Evolutionary conservation across 2,888 invertebrate species (phyloP), one percentile per base, ranked within the genome.

Genomic region (Galerucella calmariensis): DNA sequence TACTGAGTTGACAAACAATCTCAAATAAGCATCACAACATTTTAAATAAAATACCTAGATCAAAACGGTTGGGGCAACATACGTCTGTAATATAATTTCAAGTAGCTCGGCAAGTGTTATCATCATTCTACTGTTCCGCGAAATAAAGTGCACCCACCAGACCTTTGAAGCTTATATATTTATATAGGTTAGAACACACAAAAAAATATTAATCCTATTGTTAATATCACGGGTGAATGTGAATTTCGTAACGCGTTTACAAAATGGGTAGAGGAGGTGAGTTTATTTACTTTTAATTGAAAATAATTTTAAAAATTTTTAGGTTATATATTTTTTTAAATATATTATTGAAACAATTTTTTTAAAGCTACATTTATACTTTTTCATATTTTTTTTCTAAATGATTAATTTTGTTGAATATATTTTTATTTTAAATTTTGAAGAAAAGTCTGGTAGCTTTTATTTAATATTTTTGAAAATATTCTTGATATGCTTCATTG

Each of bases 1-100:
- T 62, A 44, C 62, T 62, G 62, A n/a, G 41, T 62, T 62, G 62
- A 62, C 62, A 62, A 62, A 62, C 62, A 62, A 62, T 62, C 41
- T 62, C 62, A 62, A 41, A 62, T 62, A 35, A 62, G n/a, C 62
- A 62, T 62, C 62, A 35, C 24, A 24, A 59, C 27, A 59, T 27
- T 27, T 27, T 5, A 62, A 62, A 35, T 62, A 62, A 62, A 62
- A 62, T 62, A 62, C 27, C 41, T n/a, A 62, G 35, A 62, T 62
- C 62, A 62, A 62, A 35, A 62, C 62, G 35, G 62, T 62, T 62
- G 35, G 24, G 41, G 62, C 41, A 62, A 62, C 62, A 62, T 62
- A 41, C 62, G 62, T 51, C 14, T n/a, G 51, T 62, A 62, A 35
- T 27, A 3, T 20, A 20, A 20, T 62, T 62, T 41, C 62, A 62